Percentiles rank a stretch among this genome's conserved stretches.
phyloP scores from a whole-genome alignment of 2,888 invertebrate genomes.

The Euplexia lucipara region DNA sequence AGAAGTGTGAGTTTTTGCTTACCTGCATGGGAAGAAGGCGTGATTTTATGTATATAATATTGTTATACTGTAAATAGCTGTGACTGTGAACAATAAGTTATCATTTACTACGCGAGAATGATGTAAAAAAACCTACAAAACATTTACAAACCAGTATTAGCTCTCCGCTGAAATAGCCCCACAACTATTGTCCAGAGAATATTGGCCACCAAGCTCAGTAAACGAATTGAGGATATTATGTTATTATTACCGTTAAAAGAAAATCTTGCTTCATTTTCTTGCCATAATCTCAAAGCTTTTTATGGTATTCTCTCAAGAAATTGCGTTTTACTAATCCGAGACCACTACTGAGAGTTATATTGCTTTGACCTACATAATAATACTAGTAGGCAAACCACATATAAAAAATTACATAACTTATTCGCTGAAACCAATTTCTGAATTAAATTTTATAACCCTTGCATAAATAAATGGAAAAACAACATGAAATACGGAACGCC shows the following conservation, averaged over 20 bases:
- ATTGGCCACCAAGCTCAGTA: not conserved
- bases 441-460: conserved; percentile 63
- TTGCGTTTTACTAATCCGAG: conserved; percentile 37
- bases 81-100: no score
- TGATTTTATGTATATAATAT: no score
- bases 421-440: conserved; percentile 52
- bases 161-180: not conserved
- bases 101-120: no score
- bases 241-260: conserved; percentile 28
- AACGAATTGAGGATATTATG: conserved; percentile 9
- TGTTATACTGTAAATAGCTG: no score
- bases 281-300: conserved; percentile 40
- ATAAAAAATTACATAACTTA: conserved; percentile 52
- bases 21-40: no score
- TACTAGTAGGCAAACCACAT: conserved; percentile 23
- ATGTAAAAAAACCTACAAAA: no score
- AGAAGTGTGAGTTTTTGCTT: no score
- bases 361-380: conserved; percentile 51
- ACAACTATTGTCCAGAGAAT: conserved; percentile 17
- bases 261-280: conserved; percentile 47
- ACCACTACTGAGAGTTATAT: conserved; percentile 46
- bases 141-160: not conserved
- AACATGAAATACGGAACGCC: conserved; percentile 49
- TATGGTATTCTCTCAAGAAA: conserved; percentile 53
- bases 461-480: conserved; percentile 62